phyloP scores from a whole-genome alignment of 2,888 invertebrate genomes.

The Platynereis dumerilii region DNA sequence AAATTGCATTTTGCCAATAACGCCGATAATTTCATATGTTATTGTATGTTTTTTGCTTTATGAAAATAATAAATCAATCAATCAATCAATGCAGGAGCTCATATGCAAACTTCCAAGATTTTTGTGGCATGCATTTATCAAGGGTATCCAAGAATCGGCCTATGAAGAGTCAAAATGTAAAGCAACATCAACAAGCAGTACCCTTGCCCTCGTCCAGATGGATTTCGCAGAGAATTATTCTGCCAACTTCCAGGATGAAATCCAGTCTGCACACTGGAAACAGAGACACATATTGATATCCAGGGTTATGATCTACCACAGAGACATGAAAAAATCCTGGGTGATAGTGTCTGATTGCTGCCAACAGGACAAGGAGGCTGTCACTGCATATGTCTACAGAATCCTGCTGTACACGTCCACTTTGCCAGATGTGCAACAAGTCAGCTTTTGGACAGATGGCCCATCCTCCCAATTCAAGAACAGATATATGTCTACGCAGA shows the following conservation, averaged over 20 bases:
- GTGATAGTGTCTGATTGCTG: conserved; percentile 17
- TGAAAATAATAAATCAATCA: too few species aligned
- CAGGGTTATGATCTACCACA: conserved; percentile 21
- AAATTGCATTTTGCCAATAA: too few species aligned
- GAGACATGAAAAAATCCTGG: conserved; percentile 7
- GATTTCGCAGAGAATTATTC: conserved; percentile 24
- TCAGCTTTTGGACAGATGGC: conserved; percentile 26
- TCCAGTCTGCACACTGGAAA: conserved; percentile 23
- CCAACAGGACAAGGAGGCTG: conserved; percentile 22
- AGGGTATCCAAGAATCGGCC: conserved; percentile 10
- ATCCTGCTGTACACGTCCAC: conserved; percentile 6
- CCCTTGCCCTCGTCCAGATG: conserved; percentile 17
- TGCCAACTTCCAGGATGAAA: conserved; percentile 15
- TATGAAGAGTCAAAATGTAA: conserved; percentile 11
- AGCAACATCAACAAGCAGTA: conserved; percentile 4
- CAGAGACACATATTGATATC: conserved; percentile 18
- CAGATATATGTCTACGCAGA: conserved; percentile 16
- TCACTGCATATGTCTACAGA: conserved; percentile 17
- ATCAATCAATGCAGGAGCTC: too few species aligned
- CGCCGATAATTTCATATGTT: too few species aligned
- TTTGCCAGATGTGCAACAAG: conserved; percentile 13
- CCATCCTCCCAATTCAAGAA: conserved; percentile 24
- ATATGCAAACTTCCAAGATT: conserved; percentile 1
- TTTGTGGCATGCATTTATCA: conserved; percentile 21
- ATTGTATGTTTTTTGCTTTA: too few species aligned